Base-by-base conservation (phyloP, 2,888 invertebrate species). In the Cataglyphis rosenhaueri region DNA sequence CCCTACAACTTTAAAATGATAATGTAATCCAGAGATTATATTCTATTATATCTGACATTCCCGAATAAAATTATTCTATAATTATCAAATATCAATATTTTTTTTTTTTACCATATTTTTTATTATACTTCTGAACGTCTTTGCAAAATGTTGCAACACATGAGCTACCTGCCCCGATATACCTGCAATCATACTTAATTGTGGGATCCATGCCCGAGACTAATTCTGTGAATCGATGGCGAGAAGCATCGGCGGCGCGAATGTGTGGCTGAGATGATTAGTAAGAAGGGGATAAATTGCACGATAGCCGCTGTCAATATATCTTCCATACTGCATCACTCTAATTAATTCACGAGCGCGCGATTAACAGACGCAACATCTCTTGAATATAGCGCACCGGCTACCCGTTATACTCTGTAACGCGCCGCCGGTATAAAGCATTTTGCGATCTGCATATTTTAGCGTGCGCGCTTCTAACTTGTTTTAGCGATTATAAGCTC, bases 311-410 rank as follows among this genome's bases (percentile, higher is more conserved):
- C 21, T 59, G 18, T 79, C 78, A 44, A 70, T 79, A 9, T 48
- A 70, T 59, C 78, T 78, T 59, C 25, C 44, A 57, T 70, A 59
- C 35, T 21, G n/a, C 59, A 35, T n/a, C 75, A 21, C 62, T 48
- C 76, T 81, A 81, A 81, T 81, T 81, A 73, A 81, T 81, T 81
- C 81, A 52, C 62, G 52, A 64, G 62, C 75, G 52, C 15, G 52
- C 52, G 62, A 74, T 81, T 62, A 74, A 29, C 62, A 29, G 38
- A 38, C 59, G 59, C 32, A 79, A 79, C 81, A 52, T 57, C 25
- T 81, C 61, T 35, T 48, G 75, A 73, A 48, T 81, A 29, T 62
- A 48, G 12, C 18, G 52, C 32, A 15, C 48, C 44, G 25, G 52
- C 81, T 74, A 71, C 74, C 75, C 9, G 59, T 79, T 71, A 79